Evolutionary conservation across 2,113 vertebrate genomes (phyloP), one percentile per base, ranked within the genome.

Genomic region (Calypte anna): DNA sequence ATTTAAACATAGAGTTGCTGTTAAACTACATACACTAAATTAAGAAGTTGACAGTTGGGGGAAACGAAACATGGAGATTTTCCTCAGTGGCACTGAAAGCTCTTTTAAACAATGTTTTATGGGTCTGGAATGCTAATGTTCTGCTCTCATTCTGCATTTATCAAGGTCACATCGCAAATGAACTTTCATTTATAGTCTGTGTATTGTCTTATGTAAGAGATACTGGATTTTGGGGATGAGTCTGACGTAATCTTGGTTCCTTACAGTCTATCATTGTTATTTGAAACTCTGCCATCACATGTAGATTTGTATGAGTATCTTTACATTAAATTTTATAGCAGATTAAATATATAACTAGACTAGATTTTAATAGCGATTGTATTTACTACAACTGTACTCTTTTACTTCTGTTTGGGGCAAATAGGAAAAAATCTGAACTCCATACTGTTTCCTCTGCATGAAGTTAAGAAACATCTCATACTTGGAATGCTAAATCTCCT

Each of bases 1-100:
- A 89, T 91, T 95, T 96, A 93, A 95, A 94, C 74, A 94, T 2
- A 81, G 77, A 96, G 96, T 91, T 95, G 66, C 24, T 88, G 43
- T 88, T 94, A 88, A 96, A 90, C 28, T 94, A 77, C 74, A 62
- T 82, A 80, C 66, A 80, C 66, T 94, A 94, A 64, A 95, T 94
- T 59, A 64, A 66, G 91, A 97, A 74, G 62, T 78, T 96, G 40
- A n/a, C 36, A 85, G 67, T 17, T 76, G 73, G 24, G 24, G 69
- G 33, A 88, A 86, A 75, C 15, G 67, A 23, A 46, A 46, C 3
- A 21, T 38, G 51, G 8, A 83, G 33, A 43, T 36, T 69, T 67
- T 90, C 36, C 27, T 69, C 14, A 50, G 19, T 73, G 46, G 61
- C 9, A 24, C 16, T 79, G 3, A 18, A 81, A 77, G 5, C 46